Evolutionary conservation across 2,888 invertebrate species (phyloP).

Genomic region (Elgonia sp.): DNA sequence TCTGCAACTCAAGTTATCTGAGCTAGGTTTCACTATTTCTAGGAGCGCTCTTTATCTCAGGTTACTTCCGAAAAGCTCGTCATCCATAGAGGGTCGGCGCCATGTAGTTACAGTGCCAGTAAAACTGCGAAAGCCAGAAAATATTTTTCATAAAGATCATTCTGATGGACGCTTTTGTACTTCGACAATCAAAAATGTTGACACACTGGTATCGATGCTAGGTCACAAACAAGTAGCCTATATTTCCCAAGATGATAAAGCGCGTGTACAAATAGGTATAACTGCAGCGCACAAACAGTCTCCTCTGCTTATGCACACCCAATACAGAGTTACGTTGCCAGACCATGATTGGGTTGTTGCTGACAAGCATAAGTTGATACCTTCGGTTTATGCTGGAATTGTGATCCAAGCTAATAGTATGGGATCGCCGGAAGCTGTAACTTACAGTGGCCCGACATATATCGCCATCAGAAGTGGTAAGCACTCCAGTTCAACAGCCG

Average conservation of each 20-base stretch:
- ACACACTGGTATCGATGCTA: conserved; percentile 78
- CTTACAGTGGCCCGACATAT: conserved; percentile 85
- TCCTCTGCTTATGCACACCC: conserved; percentile 82
- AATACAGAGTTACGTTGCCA: conserved; percentile 79
- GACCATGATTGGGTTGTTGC: conserved; percentile 84
- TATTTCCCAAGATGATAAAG: conserved; percentile 83
- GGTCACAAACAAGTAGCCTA: conserved; percentile 77
- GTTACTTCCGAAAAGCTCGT: conserved; percentile 5
- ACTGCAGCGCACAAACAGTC: conserved; percentile 85
- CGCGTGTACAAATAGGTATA: conserved; percentile 83
- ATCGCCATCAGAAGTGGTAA: conserved; percentile 83
- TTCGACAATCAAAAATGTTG: conserved; percentile 78
- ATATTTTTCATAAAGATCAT: conserved; percentile 58
- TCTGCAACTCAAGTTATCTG: background rate
- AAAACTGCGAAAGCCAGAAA: conserved; percentile 72
- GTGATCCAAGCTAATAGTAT: conserved; percentile 77
- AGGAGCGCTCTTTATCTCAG: conserved; percentile 6
- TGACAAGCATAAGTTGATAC: conserved; percentile 82
- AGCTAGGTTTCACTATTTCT: background rate
- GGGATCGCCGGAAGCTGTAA: conserved; percentile 82
- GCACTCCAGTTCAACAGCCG: conserved; percentile 80
- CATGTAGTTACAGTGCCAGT: conserved; percentile 81
- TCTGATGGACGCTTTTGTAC: conserved; percentile 72
- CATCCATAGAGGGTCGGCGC: background rate
- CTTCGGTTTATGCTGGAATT: conserved; percentile 83